A percentile compares a stretch with the other conserved stretches of the same genome.
Conservation (phyloP, 2,113 vertebrate species). For the Phylloscopus whistleri region DNA sequence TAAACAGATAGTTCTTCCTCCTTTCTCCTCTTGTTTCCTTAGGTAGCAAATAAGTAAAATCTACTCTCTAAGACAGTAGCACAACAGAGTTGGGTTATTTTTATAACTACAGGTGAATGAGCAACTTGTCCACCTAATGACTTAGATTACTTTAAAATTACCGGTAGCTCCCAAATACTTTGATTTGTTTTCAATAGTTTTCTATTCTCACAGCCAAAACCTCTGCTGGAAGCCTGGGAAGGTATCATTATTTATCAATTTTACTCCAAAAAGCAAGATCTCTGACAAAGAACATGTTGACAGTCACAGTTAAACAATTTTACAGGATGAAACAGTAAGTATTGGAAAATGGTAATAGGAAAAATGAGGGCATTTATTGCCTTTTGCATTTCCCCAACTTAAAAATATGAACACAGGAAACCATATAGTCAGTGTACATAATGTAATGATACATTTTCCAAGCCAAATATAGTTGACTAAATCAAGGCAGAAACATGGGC, state of each 20-base stretch:
- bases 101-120: not conserved
- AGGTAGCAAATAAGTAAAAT: not conserved
- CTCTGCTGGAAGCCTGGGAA: not conserved
- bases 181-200: not conserved
- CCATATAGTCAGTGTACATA: not conserved
- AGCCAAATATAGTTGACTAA: slow-evolving; percentile 35
- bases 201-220: not conserved
- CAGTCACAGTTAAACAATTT: not conserved
- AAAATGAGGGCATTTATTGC: not conserved
- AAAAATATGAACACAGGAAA: slow-evolving; percentile 11
- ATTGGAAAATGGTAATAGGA: not conserved
- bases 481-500: slow-evolving; percentile 19
- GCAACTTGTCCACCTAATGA: not conserved
- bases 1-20: not conserved
- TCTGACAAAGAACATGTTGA: not conserved
- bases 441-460: not conserved
- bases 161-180: not conserved
- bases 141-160: not conserved
- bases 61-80: not conserved
- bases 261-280: not conserved
- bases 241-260: not conserved
- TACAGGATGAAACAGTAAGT: not conserved
- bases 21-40: not conserved
- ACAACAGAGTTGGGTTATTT: not conserved
- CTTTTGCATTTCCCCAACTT: not conserved